Evolutionary conservation across 2,113 vertebrate genomes (phyloP).

Genomic region (Etheostoma cragini): DNA sequence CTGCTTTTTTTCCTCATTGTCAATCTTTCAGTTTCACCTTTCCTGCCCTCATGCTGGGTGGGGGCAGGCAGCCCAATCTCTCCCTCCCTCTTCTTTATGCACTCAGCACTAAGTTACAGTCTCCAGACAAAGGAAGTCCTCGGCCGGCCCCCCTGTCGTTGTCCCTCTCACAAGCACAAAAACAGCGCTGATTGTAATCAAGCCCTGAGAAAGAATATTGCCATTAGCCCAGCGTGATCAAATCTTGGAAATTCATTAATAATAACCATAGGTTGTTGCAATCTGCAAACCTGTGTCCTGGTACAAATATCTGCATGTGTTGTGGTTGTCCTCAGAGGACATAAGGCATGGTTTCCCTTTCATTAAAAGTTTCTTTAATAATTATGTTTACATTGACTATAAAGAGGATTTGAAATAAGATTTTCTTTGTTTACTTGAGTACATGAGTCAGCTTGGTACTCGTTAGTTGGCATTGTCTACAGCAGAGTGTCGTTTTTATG

Average conservation of each 20-base stretch:
- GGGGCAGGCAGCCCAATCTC: slow-evolving; percentile 27
- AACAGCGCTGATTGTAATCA: slow-evolving; percentile 34
- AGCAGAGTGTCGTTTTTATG: background rate
- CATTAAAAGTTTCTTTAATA: background rate
- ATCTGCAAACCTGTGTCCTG: slow-evolving; percentile 1
- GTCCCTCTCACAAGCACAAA: slow-evolving; percentile 35
- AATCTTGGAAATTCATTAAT: slow-evolving; percentile 14
- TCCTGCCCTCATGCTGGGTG: slow-evolving; percentile 11
- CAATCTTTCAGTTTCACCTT: slow-evolving; percentile 16
- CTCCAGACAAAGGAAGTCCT: slow-evolving; percentile 75
- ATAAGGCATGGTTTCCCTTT: background rate
- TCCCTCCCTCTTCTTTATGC: slow-evolving; percentile 29
- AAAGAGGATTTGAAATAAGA: background rate
- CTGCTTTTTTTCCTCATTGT: background rate
- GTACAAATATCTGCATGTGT: background rate
- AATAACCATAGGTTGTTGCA: background rate
- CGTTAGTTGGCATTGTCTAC: background rate
- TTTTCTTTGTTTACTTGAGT: background rate
- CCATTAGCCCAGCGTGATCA: slow-evolving; percentile 9
- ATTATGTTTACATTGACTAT: background rate
- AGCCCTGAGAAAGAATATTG: slow-evolving; percentile 18
- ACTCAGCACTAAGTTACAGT: slow-evolving; percentile 60
- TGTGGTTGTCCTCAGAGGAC: slow-evolving; percentile 10
- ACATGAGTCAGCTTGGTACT: background rate
- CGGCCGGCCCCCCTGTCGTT: slow-evolving; percentile 40